Evolutionary conservation across 37 sponge, comb jelly and placozoan genomes (phyloP).

Genomic region (Chondrosia reniformis): DNA sequence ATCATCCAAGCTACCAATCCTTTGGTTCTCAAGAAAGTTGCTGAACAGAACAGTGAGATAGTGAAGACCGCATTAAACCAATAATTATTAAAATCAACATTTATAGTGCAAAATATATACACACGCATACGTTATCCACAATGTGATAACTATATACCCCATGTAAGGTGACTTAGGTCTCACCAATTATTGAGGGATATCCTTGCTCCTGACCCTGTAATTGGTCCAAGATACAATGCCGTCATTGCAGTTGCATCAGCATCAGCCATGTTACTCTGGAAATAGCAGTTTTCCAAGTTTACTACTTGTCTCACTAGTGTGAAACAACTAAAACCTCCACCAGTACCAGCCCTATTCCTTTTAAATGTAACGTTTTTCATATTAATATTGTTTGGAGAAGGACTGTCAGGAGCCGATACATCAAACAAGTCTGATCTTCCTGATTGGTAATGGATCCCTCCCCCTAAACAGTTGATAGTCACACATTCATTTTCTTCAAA

Average conservation of each 20-base stretch:
- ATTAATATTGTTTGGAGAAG: too few species aligned
- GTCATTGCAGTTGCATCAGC: background rate
- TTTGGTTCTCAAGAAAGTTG: background rate
- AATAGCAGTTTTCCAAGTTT: background rate
- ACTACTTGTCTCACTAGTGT: background rate
- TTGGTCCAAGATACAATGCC: background rate
- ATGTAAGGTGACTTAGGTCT: too few species aligned
- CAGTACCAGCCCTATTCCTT: background rate
- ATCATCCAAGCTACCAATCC: background rate
- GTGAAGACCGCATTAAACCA: too few species aligned
- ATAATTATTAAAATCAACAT: too few species aligned
- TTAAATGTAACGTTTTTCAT: background rate
- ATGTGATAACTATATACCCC: too few species aligned
- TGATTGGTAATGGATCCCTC: background rate
- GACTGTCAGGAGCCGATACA: too few species aligned
- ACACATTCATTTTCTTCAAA: slow-evolving; percentile 13
- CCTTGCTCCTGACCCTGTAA: background rate
- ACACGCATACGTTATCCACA: too few species aligned
- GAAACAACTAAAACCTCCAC: background rate
- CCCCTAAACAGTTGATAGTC: background rate
- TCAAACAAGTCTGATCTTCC: background rate
- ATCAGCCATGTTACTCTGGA: background rate
- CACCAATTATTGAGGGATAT: background rate
- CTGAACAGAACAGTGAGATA: too few species aligned
- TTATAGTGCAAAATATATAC: too few species aligned